Conservation (phyloP, 53 echinoderm and acorn worm genomes). For the Paelopatides confundens region DNA sequence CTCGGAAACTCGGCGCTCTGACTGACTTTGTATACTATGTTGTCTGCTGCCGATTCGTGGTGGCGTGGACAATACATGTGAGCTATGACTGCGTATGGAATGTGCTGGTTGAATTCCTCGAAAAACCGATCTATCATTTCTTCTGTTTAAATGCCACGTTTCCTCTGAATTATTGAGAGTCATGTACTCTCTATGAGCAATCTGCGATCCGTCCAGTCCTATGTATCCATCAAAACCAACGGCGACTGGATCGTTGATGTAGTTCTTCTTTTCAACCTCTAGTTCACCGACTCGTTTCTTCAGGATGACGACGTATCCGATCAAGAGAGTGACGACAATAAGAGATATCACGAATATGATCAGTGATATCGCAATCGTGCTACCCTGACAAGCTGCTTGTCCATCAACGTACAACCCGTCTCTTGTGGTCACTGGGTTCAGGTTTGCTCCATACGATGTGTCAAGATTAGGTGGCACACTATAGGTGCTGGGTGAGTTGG, state of each 20-base stretch:
- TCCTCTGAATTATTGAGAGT: conserved; percentile 91
- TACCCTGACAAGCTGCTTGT: background rate
- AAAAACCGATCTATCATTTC: conserved; percentile 74
- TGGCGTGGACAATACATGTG: background rate
- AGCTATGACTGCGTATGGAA: conserved; percentile 8
- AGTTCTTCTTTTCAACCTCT: conserved; percentile 76
- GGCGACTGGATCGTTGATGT: conserved; percentile 59
- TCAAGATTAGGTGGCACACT: background rate
- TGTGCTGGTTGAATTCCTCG: conserved; percentile 48
- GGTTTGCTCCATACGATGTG: background rate
- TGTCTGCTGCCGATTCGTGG: background rate
- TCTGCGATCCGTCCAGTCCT: conserved; percentile 93
- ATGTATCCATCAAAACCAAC: conserved; percentile 95
- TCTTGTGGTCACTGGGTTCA: background rate
- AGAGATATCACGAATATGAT: conserved; percentile 82
- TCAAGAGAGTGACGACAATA: conserved; percentile 76
- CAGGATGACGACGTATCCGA: conserved; percentile 77
- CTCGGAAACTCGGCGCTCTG: conserved; percentile 8
- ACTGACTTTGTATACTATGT: conserved; percentile 19
- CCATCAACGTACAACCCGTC: background rate
- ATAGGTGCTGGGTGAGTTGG: background rate
- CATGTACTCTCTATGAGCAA: conserved; percentile 93
- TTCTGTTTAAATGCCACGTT: conserved; percentile 84
- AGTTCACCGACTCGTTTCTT: conserved; percentile 76
- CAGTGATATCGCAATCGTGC: conserved; percentile 75